Percentiles rank a stretch among this genome's conserved stretches.
These are phyloP conservation scores for Calameuta filiformis DNA, from an alignment of 2,888 invertebrate species.

Conservation along the genomic window DNA sequence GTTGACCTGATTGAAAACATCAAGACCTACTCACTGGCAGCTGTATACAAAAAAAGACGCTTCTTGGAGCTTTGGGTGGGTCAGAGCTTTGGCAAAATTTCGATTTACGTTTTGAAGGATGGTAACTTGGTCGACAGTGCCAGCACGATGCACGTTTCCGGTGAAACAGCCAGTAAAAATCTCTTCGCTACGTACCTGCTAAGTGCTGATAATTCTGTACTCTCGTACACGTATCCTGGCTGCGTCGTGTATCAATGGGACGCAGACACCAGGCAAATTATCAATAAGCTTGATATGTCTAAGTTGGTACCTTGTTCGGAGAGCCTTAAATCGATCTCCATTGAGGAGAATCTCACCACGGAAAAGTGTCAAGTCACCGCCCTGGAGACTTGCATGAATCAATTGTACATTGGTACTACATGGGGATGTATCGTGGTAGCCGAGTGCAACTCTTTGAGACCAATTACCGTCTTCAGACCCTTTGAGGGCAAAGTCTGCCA, in stretches of 20 bases:
- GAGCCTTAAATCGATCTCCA: slow-evolving; percentile 88
- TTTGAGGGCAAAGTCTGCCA: slow-evolving; percentile 83
- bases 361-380: slow-evolving; percentile 78
- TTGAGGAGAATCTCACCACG: slow-evolving; percentile 86
- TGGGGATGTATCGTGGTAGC: slow-evolving; percentile 95
- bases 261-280: slow-evolving; percentile 73
- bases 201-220: slow-evolving; percentile 73
- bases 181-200: slow-evolving; percentile 79
- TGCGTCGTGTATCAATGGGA: slow-evolving; percentile 92
- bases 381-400: slow-evolving; percentile 64
- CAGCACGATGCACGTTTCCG: slow-evolving; percentile 75
- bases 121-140: slow-evolving; percentile 66
- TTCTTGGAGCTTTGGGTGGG: slow-evolving; percentile 89
- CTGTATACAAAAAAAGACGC: slow-evolving; percentile 53
- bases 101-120: slow-evolving; percentile 79
- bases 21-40: slow-evolving; percentile 58
- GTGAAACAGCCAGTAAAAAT: slow-evolving; percentile 71
- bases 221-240: slow-evolving; percentile 88
- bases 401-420: slow-evolving; percentile 91
- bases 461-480: slow-evolving; percentile 92
- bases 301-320: slow-evolving; percentile 93
- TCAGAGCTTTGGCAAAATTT: slow-evolving; percentile 82
- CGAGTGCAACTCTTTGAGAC: slow-evolving; percentile 81
- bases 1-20: slow-evolving; percentile 58
- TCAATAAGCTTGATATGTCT: slow-evolving; percentile 88